phyloP scores from a whole-genome alignment of 1,140 invertebrate species.

The Drosophila burlai region DNA sequence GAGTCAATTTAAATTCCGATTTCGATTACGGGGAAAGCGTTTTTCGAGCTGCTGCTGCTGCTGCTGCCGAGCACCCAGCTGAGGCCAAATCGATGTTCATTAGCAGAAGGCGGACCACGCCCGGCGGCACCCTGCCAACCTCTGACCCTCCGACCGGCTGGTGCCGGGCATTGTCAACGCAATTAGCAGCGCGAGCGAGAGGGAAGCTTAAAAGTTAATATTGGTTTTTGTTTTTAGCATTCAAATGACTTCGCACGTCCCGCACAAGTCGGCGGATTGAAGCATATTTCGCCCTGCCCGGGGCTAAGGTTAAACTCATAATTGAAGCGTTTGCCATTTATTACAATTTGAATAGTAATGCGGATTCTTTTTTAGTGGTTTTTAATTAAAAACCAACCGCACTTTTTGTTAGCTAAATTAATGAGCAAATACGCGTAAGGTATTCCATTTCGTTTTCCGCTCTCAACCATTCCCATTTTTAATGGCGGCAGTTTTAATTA shows the following conservation, averaged over 20 bases:
- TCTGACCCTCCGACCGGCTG: slow-evolving; percentile 41
- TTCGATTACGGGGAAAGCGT: slow-evolving; percentile 71
- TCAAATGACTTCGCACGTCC: slow-evolving; percentile 54
- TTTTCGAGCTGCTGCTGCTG: slow-evolving; percentile 36
- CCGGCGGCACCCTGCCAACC: slow-evolving; percentile 14
- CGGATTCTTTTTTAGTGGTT: slow-evolving; percentile 35
- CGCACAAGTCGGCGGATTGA: slow-evolving; percentile 20
- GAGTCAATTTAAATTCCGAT: slow-evolving; percentile 83
- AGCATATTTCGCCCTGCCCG: slow-evolving; percentile 34
- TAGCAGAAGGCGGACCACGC: slow-evolving; percentile 60
- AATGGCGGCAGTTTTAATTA: slow-evolving; percentile 64
- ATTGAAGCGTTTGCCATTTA: slow-evolving; percentile 28
- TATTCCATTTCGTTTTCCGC: slow-evolving; percentile 7
- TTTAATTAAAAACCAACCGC: slow-evolving; percentile 71
- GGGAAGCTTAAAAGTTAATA: slow-evolving; percentile 70
- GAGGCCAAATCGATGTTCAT: slow-evolving; percentile 79
- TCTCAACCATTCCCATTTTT: slow-evolving; percentile 20
- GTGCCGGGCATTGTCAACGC: slow-evolving; percentile 69
- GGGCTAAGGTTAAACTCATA: slow-evolving; percentile 37
- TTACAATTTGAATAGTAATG: slow-evolving; percentile 48
- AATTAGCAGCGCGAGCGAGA: slow-evolving; percentile 61
- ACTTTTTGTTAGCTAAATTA: slow-evolving; percentile 62
- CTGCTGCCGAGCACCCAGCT: slow-evolving; percentile 37
- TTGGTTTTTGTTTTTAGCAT: slow-evolving; percentile 62
- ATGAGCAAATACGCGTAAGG: slow-evolving; percentile 19